Evolutionary conservation across 1,140 invertebrate species (phyloP), one percentile per base, ranked within the genome.

Genomic region (Apis dorsata): DNA sequence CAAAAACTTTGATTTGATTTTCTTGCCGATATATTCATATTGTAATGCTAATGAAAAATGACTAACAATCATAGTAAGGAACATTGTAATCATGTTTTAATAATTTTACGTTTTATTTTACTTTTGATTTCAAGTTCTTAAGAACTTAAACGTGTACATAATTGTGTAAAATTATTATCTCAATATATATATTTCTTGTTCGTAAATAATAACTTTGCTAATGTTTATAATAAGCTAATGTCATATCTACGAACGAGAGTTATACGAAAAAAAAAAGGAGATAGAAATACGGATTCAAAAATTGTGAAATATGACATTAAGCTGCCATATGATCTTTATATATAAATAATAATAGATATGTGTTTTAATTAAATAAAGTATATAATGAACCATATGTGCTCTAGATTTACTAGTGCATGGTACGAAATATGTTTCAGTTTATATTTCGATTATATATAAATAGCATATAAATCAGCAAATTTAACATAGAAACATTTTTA

Each of bases 291-390:
- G 34, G n/a, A 79, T 1, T 11, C 28, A 86, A 49, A 74, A 81
- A 85, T 86, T 86, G 66, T 75, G 60, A 85, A 85, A 76, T 86
- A 60, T 79, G 59, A 84, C 28, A 76, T 75, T 44, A 71, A 84
- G 84, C 73, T 87, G 85, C 76, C 57, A 53, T 62, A 82, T 57
- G 51, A 66, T 86, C 74, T 80, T 69, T 69, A 73, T 84, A 66
- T 60, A 55, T 69, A 71, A 69, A 79, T 53, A 75, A 51, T 17
- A 62, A 19, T 80, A 77, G 24, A 62, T 78, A 44, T 44, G 34
- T 44, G 59, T 78, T 87, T 66, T 79, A 87, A 62, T 74, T 87
- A 77, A 78, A 49, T 53, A 10, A 70, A 57, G 49, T 66, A 65
- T 82, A 51, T 69, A 62, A 13, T 44, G 57, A 53, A 44, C 34